Conservation (phyloP, 30 jellyfish, hydroid and myxozoan genomes). For the Turritopsis dohrnii region DNA sequence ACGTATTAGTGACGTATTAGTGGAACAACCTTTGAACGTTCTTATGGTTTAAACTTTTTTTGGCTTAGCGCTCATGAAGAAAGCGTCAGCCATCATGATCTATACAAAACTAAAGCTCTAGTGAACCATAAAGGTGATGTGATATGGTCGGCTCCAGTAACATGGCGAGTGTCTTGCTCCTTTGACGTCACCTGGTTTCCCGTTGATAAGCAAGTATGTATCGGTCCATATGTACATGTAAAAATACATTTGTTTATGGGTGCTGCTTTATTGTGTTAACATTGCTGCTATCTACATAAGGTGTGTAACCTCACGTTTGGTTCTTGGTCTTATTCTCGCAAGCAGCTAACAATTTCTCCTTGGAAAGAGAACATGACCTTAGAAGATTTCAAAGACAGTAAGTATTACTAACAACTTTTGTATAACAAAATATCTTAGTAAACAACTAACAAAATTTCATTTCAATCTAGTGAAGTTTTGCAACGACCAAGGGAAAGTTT, state of each 20-base stretch:
- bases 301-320: conserved; percentile 46
- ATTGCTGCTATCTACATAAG: not conserved
- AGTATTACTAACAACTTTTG: too few species aligned
- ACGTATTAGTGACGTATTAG: too few species aligned
- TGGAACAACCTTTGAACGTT: not conserved
- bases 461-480: too few species aligned
- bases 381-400: not conserved
- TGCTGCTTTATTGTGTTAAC: too few species aligned
- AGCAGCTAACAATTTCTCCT: conserved; percentile 20
- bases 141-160: conserved; percentile 66
- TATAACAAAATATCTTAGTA: too few species aligned
- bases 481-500: too few species aligned
- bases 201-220: conserved; percentile 48
- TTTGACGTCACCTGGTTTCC: conserved; percentile 72
- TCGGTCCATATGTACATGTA: too few species aligned
- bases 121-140: conserved; percentile 31
- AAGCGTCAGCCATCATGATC: conserved; percentile 38
- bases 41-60: not conserved
- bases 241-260: too few species aligned
- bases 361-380: conserved; percentile 35
- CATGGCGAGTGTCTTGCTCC: conserved; percentile 49
- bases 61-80: conserved; percentile 36
- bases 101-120: conserved; percentile 50
- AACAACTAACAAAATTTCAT: too few species aligned
- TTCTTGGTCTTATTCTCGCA: conserved; percentile 36